Evolutionary conservation across 2,888 invertebrate species (phyloP).

Genomic region (Dryococelus australis): DNA sequence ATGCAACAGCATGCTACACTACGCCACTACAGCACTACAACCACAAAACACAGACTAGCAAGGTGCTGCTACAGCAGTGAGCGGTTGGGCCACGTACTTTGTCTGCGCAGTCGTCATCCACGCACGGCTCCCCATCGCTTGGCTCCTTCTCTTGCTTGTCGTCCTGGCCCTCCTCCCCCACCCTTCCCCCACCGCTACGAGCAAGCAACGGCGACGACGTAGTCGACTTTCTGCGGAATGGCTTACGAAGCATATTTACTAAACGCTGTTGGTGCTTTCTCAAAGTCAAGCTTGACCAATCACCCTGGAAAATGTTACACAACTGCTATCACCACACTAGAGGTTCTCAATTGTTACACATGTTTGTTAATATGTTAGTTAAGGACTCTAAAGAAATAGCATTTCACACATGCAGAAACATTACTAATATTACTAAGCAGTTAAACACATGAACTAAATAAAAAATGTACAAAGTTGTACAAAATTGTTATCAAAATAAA

Average conservation of each 20-base stretch:
- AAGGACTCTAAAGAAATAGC: neutral
- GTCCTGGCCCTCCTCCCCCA: constrained; percentile 32
- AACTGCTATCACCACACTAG: constrained; percentile 12
- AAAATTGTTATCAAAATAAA: no score
- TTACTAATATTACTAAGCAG: neutral
- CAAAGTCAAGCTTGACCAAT: constrained; percentile 59
- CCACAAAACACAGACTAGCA: neutral
- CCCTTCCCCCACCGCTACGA: constrained; percentile 35
- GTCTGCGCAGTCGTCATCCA: neutral
- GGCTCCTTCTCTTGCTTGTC: neutral
- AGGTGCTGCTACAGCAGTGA: neutral
- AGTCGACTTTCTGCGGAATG: constrained; percentile 73
- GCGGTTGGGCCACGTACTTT: neutral
- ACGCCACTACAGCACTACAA: no score
- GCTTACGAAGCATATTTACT: constrained; percentile 71
- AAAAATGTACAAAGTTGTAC: no score
- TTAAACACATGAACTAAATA: neutral
- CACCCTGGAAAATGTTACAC: constrained; percentile 43
- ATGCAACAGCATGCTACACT: no score
- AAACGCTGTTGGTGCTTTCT: constrained; percentile 66
- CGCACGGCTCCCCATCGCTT: neutral
- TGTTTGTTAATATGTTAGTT: neutral
- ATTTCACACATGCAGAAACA: neutral
- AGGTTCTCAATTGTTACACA: neutral
- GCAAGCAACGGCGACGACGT: constrained; percentile 66